Evolutionary conservation across 2,888 invertebrate species (phyloP), one percentile per base, ranked within the genome.

Genomic region (Thymelicus sylvestris): DNA sequence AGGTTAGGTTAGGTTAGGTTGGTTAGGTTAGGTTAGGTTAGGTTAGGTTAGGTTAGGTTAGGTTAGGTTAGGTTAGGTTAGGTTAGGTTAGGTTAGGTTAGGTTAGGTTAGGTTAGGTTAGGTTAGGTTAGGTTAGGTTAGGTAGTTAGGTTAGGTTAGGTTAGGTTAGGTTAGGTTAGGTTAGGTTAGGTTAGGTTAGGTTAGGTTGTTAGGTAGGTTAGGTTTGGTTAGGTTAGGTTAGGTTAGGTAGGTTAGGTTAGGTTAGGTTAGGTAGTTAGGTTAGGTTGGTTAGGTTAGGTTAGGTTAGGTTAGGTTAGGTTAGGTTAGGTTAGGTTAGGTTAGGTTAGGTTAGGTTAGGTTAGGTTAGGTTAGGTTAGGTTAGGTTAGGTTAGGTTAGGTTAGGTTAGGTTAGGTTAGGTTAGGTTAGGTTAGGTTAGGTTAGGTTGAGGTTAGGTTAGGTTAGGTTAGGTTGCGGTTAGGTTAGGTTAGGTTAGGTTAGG

Each of bases 151-250:
- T 81, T 76, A 77, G 80, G 82, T 83, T 82, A 80, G 83, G 82
- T 83, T 81, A 80, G 83, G 83, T 83, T 81, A 81, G 83, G 82
- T 82, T 80, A 78, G 83, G 82, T 83, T 82, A 79, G 82, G 81
- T 83, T 81, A 80, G 82, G 81, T 83, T 80, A 80, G 81, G 79
- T 82, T 73, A 57, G 57, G 57, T 57, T 57, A 57, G 57, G 57
- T 57, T 57, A 57, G 57, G 57, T 57, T 57, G 57, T 57, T 57
- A 57, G 57, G 57, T 57, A 57, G 57, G 57, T 57, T 57, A 57
- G 57, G 57, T 57, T 57, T 24, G 57, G 57, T 57, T 57, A 57
- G 57, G 57, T 57, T 57, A 73, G 73, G 73, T 74, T 74, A 72
- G 74, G 74, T 74, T 74, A 72, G 74, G 74, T 73, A 72, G 73